These are phyloP conservation scores for Phrynosoma blainvillii DNA, from an alignment of 2,113 vertebrate genomes.

Conservation along the genomic window DNA sequence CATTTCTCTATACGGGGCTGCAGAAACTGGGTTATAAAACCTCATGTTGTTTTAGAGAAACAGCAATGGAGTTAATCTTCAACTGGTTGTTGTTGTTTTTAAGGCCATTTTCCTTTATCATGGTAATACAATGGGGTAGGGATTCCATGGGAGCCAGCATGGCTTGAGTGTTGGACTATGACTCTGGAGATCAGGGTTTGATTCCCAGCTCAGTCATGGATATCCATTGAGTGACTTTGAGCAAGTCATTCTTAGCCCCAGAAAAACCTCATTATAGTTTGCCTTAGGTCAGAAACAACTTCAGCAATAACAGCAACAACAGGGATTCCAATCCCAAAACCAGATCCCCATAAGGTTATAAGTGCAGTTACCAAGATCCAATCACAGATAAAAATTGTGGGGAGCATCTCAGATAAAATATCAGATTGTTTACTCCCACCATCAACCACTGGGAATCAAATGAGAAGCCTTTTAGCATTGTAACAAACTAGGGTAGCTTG, in stretches of 20 bases:
- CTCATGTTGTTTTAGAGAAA: background rate
- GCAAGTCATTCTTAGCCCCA: too few species aligned
- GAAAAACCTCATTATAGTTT: too few species aligned
- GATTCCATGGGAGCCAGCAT: background rate
- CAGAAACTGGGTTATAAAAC: conserved; percentile 13
- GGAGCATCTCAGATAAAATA: background rate
- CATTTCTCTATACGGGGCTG: conserved; percentile 17
- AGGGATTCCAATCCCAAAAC: background rate
- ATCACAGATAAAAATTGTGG: background rate
- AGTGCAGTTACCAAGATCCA: background rate
- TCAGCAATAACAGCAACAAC: background rate
- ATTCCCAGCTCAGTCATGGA: too few species aligned
- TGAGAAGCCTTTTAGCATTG: background rate
- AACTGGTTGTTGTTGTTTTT: background rate
- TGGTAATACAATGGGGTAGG: background rate
- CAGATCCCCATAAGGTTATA: background rate
- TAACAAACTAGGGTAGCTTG: background rate
- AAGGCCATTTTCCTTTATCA: background rate
- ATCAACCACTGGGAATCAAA: background rate
- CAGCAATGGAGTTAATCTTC: background rate
- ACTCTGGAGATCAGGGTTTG: too few species aligned
- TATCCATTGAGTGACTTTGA: too few species aligned
- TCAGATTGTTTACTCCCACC: background rate
- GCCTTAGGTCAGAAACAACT: too few species aligned
- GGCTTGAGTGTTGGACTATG: too few species aligned